Evolutionary conservation across 2,113 vertebrate species (phyloP), one percentile per base, ranked within the genome.

Genomic region (Apodemus speciosus): DNA sequence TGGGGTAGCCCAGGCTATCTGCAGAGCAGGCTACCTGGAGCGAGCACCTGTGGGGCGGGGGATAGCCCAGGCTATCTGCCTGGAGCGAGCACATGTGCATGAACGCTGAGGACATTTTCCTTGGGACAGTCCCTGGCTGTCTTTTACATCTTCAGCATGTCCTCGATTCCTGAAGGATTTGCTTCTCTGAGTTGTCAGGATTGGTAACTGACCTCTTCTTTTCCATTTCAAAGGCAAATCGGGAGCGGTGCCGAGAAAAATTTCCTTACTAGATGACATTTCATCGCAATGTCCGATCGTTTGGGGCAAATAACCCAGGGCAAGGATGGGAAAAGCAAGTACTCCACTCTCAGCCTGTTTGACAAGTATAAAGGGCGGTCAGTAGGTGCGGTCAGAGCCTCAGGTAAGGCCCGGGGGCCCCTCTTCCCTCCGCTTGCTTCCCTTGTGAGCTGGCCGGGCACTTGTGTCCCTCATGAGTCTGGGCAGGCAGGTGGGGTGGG

Each of bases 261-360:
- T 99, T 99, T 99, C 98, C 98, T 99, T 99, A 99, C 99, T 99
- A 98, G 99, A 99, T 99, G 99, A 99, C 99, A 99, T 99, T 99
- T 99, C 99, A 99, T 99, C 99, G 99, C 99, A 98, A 99, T 99
- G 99, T 99, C 99, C 98, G 99, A 99, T 99, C 99, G 99, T 99
- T 99, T 99, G 99, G 99, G 99, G 99, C 99, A 99, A 99, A 99
- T 99, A 99, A 99, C 99, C 99, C 99, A 99, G 99, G 99, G 99
- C 99, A 99, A 99, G 99, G 99, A 99, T 99, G 99, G 99, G 99
- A 99, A 99, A 99, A 99, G 99, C 99, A 99, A 99, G 99, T 99
- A 99, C 97, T 99, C 99, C 96, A 99, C 99, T 93, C 99, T 99
- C 99, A 99, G 99, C 99, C 99, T 99, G 98, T 99, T 99, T 99